Conservation (phyloP, 2,113 vertebrate genomes). For the Chiloscyllium plagiosum region DNA sequence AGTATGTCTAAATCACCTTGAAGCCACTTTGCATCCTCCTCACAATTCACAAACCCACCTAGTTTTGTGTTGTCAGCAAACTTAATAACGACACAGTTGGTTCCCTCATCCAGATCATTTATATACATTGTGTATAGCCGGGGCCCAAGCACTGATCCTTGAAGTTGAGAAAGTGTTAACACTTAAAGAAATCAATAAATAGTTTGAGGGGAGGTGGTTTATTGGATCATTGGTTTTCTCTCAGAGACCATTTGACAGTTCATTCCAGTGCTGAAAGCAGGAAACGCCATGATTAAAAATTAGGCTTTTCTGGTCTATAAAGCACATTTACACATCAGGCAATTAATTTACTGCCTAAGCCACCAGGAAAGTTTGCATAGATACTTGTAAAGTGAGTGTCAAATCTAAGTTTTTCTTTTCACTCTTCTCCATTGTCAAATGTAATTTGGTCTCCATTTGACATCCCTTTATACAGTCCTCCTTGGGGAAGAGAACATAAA, state of each 20-base stretch:
- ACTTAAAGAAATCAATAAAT: background rate
- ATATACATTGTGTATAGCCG: too few relatives aligned
- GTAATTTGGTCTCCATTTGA: background rate
- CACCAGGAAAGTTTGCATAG: background rate
- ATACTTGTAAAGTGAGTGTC: background rate
- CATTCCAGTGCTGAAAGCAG: background rate
- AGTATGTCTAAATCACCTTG: too few relatives aligned
- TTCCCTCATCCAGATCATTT: too few relatives aligned
- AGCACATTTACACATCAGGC: too few relatives aligned
- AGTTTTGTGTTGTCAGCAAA: too few relatives aligned
- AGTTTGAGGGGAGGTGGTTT: background rate
- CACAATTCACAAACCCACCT: too few relatives aligned
- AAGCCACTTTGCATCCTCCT: too few relatives aligned
- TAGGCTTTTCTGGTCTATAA: background rate
- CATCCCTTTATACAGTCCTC: conserved; percentile 24
- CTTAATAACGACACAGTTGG: too few relatives aligned
- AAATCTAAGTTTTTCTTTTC: background rate
- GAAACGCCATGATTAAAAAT: background rate
- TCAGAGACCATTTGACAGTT: background rate
- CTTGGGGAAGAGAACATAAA: background rate
- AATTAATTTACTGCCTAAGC: background rate
- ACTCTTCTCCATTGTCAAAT: background rate
- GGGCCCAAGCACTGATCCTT: too few relatives aligned
- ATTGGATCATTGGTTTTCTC: too few relatives aligned
- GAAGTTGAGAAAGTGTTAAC: background rate